Base-by-base conservation (phyloP, 2,888 invertebrate species). In the Drosophila kambysellisi region DNA sequence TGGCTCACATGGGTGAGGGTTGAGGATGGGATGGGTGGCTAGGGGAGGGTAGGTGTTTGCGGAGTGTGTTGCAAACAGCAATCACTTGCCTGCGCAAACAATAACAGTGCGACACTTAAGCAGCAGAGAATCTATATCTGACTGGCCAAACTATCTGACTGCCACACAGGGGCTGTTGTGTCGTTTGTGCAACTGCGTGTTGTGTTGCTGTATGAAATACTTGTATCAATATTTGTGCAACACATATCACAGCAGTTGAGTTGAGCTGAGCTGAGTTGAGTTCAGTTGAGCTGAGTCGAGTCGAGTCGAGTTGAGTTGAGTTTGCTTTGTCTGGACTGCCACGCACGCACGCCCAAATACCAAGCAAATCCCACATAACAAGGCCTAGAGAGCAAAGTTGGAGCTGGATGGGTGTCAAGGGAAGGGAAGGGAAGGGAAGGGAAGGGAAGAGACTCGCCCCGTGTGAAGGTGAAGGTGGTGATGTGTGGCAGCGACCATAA, bases 61-160 rank as follows among this genome's bases (percentile, higher is more conserved):
- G 15, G 25, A 46, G 8, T 46, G 20, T 46, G 46, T 12, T 35
- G 82, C 61, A 82, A 86, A 83, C 72, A 83, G 87, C 74, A 84
- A 84, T 84, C 84, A 87, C 88, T 84, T 81, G 88, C 82, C 71
- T 72, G 70, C 70, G 54, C 79, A 89, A 84, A 89, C 79, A 84
- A 71, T 74, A 79, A 89, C 83, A 70, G 56, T 73, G 69, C 74
- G 78, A 70, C 89, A 86, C 87, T 86, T 78, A 75, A 70, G 74
- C 83, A 81, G 81, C 63, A 20, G 56, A 51, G 30, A 50, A 17
- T 62, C 33, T 58, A 53, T 58, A 53, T 58, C 39, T 29, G 30
- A 41, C 48, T 33, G 20, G 32, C 15, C 57, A 3, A 15, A 7
- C 32, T 48, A 20, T 25, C 37, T 53, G 25, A 8, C 25, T 50